Evolutionary conservation across 2,113 vertebrate genomes (phyloP).

Genomic region (Phasianus colchicus): DNA sequence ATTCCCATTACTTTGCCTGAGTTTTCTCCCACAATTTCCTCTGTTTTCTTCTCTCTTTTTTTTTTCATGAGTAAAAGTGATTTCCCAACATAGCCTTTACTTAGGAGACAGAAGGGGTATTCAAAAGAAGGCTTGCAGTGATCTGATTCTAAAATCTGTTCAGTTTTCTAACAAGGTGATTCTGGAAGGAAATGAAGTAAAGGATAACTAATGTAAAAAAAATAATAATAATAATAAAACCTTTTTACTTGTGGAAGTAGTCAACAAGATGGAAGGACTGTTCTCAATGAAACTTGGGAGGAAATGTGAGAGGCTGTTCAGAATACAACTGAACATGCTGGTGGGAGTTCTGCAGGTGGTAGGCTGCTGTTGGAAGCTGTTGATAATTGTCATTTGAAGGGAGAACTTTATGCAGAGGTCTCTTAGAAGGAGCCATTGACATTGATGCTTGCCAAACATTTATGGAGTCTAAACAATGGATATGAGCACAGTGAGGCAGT

Average conservation of each 20-base stretch:
- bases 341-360: not conserved
- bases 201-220: not conserved
- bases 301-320: not conserved
- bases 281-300: not conserved
- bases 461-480: not conserved
- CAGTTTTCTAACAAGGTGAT: not conserved
- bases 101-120: not conserved
- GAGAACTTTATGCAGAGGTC: not conserved
- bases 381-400: not conserved
- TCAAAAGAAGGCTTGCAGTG: not conserved
- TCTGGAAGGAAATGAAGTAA: not conserved
- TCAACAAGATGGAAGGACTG: not conserved
- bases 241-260: not conserved
- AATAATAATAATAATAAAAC: not conserved
- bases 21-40: not conserved
- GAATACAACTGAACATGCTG: not conserved
- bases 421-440: not conserved
- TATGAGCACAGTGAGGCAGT: no score
- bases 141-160: not conserved
- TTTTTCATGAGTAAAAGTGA: not conserved
- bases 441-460: not conserved
- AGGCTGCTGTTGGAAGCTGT: not conserved
- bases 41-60: not conserved
- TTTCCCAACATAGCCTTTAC: not conserved
- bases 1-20: not conserved